Evolutionary conservation across 2,888 invertebrate genomes (phyloP).

Genomic region (Sinelater perroti): DNA sequence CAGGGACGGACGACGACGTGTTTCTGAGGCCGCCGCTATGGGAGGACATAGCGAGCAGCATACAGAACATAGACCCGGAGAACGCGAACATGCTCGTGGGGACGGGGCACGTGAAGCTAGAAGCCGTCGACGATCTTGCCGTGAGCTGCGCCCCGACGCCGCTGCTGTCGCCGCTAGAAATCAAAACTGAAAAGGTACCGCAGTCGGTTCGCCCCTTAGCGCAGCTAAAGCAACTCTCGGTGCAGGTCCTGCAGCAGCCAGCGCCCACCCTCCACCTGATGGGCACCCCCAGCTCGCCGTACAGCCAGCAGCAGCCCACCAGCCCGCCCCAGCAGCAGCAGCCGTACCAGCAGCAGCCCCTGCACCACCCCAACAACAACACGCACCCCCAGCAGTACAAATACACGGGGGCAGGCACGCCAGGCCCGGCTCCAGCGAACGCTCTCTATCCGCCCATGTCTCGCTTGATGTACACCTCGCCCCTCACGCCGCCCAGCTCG

Average conservation of each 20-base stretch:
- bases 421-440: constrained; percentile 58
- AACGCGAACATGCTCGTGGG: constrained; percentile 88
- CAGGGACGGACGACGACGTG: constrained; percentile 80
- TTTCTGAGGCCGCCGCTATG: constrained; percentile 88
- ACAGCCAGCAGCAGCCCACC: constrained; percentile 55
- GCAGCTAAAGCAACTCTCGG: neutral
- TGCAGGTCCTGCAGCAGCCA: constrained; percentile 57
- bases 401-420: constrained; percentile 52
- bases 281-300: constrained; percentile 64
- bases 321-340: constrained; percentile 54
- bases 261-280: constrained; percentile 66
- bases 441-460: constrained; percentile 66
- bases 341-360: constrained; percentile 55
- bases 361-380: constrained; percentile 48
- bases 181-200: constrained; percentile 79
- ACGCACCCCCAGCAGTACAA: constrained; percentile 47
- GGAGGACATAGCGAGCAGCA: constrained; percentile 92
- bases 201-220: no score
- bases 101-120: constrained; percentile 80
- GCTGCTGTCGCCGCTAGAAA: constrained; percentile 79
- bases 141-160: constrained; percentile 66
- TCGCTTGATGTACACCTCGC: constrained; percentile 81
- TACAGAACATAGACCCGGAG: constrained; percentile 89
- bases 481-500: constrained; percentile 86
- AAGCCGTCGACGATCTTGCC: constrained; percentile 72